Evolutionary conservation across 2,888 invertebrate species (phyloP).

Genomic region (Ectropis crepuscularia): DNA sequence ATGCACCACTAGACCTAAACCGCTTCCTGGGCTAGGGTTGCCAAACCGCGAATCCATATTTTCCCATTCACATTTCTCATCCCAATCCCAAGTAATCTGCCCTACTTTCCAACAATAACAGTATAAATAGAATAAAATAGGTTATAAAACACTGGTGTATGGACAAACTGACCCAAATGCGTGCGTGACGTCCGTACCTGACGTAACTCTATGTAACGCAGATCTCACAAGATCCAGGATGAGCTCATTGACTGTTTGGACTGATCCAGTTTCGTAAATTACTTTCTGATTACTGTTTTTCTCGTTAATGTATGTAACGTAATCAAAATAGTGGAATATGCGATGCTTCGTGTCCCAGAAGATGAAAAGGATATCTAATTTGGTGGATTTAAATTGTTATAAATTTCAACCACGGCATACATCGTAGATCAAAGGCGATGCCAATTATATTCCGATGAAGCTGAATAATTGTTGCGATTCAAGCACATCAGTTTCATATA

Average conservation of each 20-base stretch:
- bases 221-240: constrained; percentile 50
- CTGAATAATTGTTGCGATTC: constrained; percentile 4
- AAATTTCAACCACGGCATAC: background rate
- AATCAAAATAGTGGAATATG: constrained; percentile 28
- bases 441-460: constrained; percentile 5
- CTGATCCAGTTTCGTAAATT: constrained; percentile 58
- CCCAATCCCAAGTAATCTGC: constrained; percentile 52
- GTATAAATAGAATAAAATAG: constrained; percentile 71
- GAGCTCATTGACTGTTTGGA: constrained; percentile 56
- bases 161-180: constrained; percentile 77
- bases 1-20: constrained; percentile 15
- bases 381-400: constrained; percentile 9
- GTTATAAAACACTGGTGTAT: constrained; percentile 71
- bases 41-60: constrained; percentile 33
- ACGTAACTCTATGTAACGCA: constrained; percentile 67
- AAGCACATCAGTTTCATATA: background rate
- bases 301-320: constrained; percentile 31
- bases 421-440: constrained; percentile 2
- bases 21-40: constrained; percentile 34
- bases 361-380: constrained; percentile 20
- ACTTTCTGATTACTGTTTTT: constrained; percentile 35
- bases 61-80: constrained; percentile 42
- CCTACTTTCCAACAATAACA: constrained; percentile 58
- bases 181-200: constrained; percentile 69
- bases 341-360: constrained; percentile 14